Evolutionary conservation across 2,113 vertebrate genomes (phyloP).

Genomic region (Ictalurus punctatus): DNA sequence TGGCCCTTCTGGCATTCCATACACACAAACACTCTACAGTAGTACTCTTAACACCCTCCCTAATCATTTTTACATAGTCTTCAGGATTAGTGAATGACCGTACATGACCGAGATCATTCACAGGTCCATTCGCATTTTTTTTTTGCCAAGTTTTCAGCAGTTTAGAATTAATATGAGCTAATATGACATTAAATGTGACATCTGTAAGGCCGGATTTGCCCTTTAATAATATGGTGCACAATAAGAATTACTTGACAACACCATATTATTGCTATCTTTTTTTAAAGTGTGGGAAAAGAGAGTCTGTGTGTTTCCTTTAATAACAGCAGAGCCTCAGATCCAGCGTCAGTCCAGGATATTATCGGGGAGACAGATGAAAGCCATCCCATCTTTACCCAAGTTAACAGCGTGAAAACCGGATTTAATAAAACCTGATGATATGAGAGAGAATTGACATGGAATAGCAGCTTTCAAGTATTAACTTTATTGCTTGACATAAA

Average conservation of each 20-base stretch:
- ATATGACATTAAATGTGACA: neutral
- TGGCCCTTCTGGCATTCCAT: neutral
- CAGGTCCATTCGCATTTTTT: neutral
- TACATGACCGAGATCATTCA: neutral
- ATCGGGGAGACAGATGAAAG: constrained; percentile 15
- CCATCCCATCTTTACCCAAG: constrained; percentile 1
- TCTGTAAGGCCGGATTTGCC: too few relatives aligned
- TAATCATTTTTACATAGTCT: neutral
- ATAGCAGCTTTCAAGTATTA: neutral
- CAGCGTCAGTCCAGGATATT: constrained; percentile 18
- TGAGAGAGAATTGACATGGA: neutral
- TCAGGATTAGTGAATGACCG: neutral
- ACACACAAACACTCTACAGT: neutral
- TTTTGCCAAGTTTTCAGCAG: neutral
- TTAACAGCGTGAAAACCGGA: constrained; percentile 18
- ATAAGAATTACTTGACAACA: neutral
- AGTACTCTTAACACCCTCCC: neutral
- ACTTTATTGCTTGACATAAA: neutral
- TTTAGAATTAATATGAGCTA: neutral
- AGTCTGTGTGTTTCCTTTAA: constrained; percentile 5
- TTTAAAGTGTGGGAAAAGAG: neutral
- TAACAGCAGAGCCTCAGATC: neutral
- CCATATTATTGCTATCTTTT: neutral
- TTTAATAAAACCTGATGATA: constrained; percentile 35
- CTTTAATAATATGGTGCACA: neutral